These are phyloP conservation scores for Oceanodroma leucorhoa DNA, from an alignment of 2,797 vertebrate species.

Conservation along the genomic window DNA sequence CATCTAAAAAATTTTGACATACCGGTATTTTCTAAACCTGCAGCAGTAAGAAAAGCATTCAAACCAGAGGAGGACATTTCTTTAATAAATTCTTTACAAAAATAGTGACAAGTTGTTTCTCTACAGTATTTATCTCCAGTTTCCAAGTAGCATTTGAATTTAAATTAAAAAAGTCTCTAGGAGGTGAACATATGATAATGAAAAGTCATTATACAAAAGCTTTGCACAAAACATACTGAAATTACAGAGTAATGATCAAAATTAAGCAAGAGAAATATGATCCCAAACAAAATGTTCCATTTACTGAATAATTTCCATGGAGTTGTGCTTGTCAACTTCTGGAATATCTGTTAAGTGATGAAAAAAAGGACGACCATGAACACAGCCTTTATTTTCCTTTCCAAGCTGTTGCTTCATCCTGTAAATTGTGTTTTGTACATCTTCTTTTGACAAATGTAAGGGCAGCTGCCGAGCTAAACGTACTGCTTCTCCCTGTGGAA, in stretches of 20 bases:
- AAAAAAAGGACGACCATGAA: slow-evolving; percentile 90
- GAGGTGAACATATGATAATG: neutral
- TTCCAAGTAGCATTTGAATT: neutral
- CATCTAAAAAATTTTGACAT: neutral
- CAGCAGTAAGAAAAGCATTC: neutral
- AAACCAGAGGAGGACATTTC: neutral
- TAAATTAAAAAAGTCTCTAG: neutral
- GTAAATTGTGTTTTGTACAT: slow-evolving; percentile 81
- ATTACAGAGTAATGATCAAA: slow-evolving; percentile 10
- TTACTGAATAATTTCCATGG: slow-evolving; percentile 53
- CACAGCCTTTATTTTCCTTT: slow-evolving; percentile 79
- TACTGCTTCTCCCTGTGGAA: slow-evolving; percentile 90
- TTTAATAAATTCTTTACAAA: neutral
- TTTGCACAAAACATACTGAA: slow-evolving; percentile 27
- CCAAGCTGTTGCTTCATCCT: slow-evolving; percentile 86
- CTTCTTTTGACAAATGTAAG: slow-evolving; percentile 82
- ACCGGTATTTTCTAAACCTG: neutral
- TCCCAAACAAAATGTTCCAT: slow-evolving; percentile 49
- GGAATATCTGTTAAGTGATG: slow-evolving; percentile 86
- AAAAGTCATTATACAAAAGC: neutral
- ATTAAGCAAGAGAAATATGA: slow-evolving; percentile 32
- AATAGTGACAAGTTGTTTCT: neutral
- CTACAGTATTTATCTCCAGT: neutral
- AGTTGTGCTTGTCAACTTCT: slow-evolving; percentile 61
- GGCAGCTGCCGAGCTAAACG: slow-evolving; percentile 89